Conservation (phyloP, 1,140 invertebrate genomes). For the Parasteatoda tepidariorum region DNA sequence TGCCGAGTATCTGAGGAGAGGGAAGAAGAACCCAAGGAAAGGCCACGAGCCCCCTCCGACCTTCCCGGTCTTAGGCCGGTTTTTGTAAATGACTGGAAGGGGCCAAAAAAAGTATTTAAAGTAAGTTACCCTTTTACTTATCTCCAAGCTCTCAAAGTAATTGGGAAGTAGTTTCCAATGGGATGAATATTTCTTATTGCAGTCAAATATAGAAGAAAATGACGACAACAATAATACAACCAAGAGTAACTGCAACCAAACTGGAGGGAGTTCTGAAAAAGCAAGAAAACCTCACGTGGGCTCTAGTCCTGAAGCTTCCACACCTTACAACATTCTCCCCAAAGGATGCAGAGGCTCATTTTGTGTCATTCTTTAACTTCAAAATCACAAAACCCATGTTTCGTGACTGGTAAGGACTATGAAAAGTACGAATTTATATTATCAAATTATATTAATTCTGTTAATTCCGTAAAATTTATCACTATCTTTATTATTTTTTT, state of each 20-base stretch:
- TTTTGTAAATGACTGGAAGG: conserved; percentile 49
- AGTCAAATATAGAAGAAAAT: conserved; percentile 47
- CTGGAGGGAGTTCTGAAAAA: not conserved
- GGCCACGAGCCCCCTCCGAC: conserved; percentile 40
- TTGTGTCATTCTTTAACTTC: conserved; percentile 50
- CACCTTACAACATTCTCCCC: conserved; percentile 45
- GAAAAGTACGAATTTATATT: not conserved
- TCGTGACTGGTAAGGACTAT: not conserved
- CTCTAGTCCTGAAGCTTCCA: conserved; percentile 44
- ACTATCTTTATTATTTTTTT: not conserved
- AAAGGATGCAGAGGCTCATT: conserved; percentile 55
- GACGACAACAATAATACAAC: conserved; percentile 49
- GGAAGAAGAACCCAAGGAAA: conserved; percentile 29
- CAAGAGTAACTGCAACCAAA: conserved; percentile 8
- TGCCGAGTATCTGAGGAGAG: conserved; percentile 18
- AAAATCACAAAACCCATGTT: not conserved
- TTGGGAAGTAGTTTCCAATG: too few species aligned
- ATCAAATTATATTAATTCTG: not conserved
- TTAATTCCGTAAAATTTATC: not conserved
- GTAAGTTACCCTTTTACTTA: not conserved
- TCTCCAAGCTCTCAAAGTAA: too few species aligned
- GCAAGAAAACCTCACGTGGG: conserved; percentile 21
- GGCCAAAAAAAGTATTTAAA: conserved; percentile 12
- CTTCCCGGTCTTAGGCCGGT: conserved; percentile 51
- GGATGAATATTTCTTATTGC: not conserved